A percentile compares a stretch with the other conserved stretches of the same genome.
Evolutionary conservation across 1,140 invertebrate species (phyloP).

Genomic region (Leguminivora glycinivorella): DNA sequence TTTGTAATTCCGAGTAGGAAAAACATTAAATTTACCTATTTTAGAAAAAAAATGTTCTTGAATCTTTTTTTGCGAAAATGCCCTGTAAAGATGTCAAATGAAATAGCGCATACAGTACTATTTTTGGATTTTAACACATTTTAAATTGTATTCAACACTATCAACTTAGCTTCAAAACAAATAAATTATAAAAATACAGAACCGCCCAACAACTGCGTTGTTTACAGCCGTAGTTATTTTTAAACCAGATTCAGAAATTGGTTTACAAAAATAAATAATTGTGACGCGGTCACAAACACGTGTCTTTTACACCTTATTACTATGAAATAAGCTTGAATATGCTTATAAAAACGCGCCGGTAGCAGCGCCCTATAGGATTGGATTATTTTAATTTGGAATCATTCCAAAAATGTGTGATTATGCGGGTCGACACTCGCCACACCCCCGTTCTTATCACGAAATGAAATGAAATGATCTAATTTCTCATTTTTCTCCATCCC

Average conservation of each 20-base stretch:
- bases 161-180: too few species aligned
- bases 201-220: neutral
- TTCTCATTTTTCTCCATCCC: too few species aligned
- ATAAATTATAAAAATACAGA: neutral
- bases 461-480: too few species aligned
- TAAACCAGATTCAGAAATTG: neutral
- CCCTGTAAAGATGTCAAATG: too few species aligned
- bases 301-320: neutral
- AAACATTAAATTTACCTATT: too few species aligned
- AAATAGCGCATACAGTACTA: too few species aligned
- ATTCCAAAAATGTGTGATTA: neutral
- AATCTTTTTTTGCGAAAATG: too few species aligned
- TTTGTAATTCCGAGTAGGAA: too few species aligned
- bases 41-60: too few species aligned
- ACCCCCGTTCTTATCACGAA: neutral
- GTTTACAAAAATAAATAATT: neutral
- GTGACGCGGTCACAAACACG: neutral
- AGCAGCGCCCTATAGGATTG: neutral
- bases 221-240: neutral
- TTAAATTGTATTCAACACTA: too few species aligned
- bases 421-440: neutral
- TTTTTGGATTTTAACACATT: too few species aligned
- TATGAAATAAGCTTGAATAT: neutral
- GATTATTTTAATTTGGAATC: slow-evolving; percentile 1
- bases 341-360: neutral